Evolutionary conservation across 2,888 invertebrate genomes (phyloP).

Genomic region (Volucella bombylans): DNA sequence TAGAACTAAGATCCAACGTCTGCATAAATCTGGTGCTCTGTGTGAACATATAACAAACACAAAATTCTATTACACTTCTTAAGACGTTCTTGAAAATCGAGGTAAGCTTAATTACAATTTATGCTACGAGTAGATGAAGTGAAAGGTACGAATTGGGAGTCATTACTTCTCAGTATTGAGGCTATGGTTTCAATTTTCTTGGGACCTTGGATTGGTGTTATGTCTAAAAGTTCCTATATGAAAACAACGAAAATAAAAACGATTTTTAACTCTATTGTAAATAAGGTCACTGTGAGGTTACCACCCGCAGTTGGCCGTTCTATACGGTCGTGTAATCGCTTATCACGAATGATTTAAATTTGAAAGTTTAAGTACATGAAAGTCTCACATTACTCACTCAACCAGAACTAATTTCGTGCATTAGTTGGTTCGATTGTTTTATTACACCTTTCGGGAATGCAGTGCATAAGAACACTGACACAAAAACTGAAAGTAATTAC

Average conservation of each 20-base stretch:
- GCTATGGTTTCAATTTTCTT: not conserved
- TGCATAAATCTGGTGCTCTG: not conserved
- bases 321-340: conserved; percentile 2
- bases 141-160: not conserved
- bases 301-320: conserved; percentile 24
- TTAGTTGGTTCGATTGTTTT: conserved; percentile 22
- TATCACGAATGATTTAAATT: conserved; percentile 40
- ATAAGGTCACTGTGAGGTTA: not conserved
- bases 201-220: conserved; percentile 9
- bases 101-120: conserved; percentile 24
- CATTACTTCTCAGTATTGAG: not conserved
- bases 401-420: conserved; percentile 62
- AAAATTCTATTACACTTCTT: not conserved
- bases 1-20: too few relatives aligned
- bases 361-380: conserved; percentile 19
- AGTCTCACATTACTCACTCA: conserved; percentile 41
- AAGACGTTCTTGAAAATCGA: not conserved
- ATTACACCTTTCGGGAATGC: conserved; percentile 16
- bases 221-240: not conserved
- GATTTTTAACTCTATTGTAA: conserved; percentile 1
- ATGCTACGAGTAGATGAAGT: not conserved
- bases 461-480: not conserved
- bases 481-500: not conserved
- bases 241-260: not conserved
- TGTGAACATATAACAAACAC: not conserved